Conservation (phyloP, 2,888 invertebrate genomes). For the Erpobdella octoculata region DNA sequence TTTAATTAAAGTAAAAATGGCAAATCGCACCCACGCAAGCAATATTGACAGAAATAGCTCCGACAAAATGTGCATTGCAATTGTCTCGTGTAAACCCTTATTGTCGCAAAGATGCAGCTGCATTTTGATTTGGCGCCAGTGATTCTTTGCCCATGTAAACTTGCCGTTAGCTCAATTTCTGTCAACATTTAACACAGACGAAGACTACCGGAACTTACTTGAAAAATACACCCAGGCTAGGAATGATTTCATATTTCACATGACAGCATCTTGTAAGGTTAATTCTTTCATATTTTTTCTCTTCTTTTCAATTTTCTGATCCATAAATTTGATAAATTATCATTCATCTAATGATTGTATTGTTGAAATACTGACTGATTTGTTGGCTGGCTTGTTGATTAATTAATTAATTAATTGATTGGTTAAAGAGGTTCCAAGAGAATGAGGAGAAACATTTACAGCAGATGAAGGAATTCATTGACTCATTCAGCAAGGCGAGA, state of each 20-base stretch:
- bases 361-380: too few species aligned
- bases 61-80: too few species aligned
- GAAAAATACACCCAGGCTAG: constrained; percentile 86
- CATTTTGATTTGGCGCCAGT: too few species aligned
- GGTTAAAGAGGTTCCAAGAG: constrained; percentile 69
- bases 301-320: background rate
- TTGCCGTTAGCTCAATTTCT: too few species aligned
- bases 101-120: too few species aligned
- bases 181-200: constrained; percentile 61
- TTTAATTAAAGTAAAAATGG: too few species aligned
- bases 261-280: constrained; percentile 65
- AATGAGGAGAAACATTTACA: constrained; percentile 83
- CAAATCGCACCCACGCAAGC: too few species aligned
- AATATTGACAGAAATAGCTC: too few species aligned
- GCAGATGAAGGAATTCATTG: constrained; percentile 90
- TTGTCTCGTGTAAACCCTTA: too few species aligned
- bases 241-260: constrained; percentile 88
- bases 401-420: constrained; percentile 1
- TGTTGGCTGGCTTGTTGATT: too few species aligned
- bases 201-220: constrained; percentile 81
- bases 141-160: too few species aligned
- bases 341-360: background rate
- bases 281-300: constrained; percentile 37
- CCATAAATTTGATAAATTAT: background rate
- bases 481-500: constrained; percentile 63